Evolutionary conservation across 2,888 invertebrate genomes (phyloP), one percentile per base, ranked within the genome.

Genomic region (Tanytarsus gracilentus): DNA sequence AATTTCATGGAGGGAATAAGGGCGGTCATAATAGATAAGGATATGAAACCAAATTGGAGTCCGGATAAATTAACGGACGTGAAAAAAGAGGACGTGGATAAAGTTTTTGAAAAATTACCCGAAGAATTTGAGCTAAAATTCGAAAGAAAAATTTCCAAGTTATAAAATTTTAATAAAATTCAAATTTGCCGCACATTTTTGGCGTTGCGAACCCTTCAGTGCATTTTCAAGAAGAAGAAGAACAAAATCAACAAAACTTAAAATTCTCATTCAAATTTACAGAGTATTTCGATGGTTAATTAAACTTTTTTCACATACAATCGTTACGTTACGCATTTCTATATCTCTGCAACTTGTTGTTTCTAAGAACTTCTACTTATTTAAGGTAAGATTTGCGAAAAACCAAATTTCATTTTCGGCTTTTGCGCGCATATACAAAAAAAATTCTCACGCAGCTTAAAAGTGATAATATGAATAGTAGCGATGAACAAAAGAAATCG

Each of bases 1-100:
- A 92, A 94, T 72, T 93, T 94, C 71, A 85, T 82, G 68, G 92
- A 92, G 81, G 90, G 97, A 63, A 89, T 92, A 0, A 79, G 91
- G 63, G 91, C 92, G 0, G 73, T 91, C 2, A 77, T 99, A 48
- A 84, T 97, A 63, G 97, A 98, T 71, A 97, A 95, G 75, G 95
- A 96, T 74, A 87, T 92, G 69, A 86, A 80, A 48, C 96, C 98
- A 0, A 79, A 83, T 65, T 99, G 98, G 98, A 83, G 85, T 62
- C 98, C 96, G 2, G 72, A 79, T 40, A 80, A 79, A 1, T 69
- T 98, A 36, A 78, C 81, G 44, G 88, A 87, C 29, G 92, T 94
- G 1, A 81, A 83, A 0, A 80, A 85, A 29, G 82, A 84, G n/a
- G 81, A 83, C 64, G 81, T 97, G 0, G 80, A 86, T 66, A 78